Percentiles rank a stretch among this genome's conserved stretches.
Conservation (phyloP, 2,888 invertebrate species). For the Tortricodes alternella region DNA sequence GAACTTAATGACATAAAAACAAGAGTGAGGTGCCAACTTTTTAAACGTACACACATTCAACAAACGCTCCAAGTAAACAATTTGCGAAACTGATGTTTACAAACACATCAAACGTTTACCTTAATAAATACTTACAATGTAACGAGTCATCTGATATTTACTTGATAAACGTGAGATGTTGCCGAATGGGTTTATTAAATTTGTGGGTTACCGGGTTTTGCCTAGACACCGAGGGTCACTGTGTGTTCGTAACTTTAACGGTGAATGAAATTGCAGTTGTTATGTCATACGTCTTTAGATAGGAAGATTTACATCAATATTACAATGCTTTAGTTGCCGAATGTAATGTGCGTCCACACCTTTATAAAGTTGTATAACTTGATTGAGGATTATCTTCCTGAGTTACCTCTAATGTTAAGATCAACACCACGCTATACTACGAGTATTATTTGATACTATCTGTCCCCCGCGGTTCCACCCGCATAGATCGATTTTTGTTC, state of each 20-base stretch:
- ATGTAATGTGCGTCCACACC: too few species aligned
- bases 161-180: constrained; percentile 19
- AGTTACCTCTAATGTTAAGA: too few species aligned
- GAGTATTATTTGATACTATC: too few species aligned
- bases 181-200: neutral
- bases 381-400: too few species aligned
- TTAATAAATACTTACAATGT: constrained; percentile 19
- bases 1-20: too few species aligned
- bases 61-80: neutral
- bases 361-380: too few species aligned
- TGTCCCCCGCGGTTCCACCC: too few species aligned
- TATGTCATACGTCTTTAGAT: neutral
- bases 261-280: neutral
- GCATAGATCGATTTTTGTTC: too few species aligned
- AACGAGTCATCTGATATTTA: neutral
- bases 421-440: too few species aligned
- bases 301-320: neutral
- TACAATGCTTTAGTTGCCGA: too few species aligned
- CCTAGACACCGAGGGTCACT: neutral
- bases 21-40: too few species aligned
- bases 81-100: constrained; percentile 12
- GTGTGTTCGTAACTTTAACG: neutral
- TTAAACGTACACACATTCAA: neutral
- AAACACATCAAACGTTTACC: neutral
- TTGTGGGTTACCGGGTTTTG: constrained; percentile 5